These are phyloP conservation scores for Paradoxurus hermaphroditus DNA, from an alignment of 2,113 vertebrate species.

Conservation along the genomic window DNA sequence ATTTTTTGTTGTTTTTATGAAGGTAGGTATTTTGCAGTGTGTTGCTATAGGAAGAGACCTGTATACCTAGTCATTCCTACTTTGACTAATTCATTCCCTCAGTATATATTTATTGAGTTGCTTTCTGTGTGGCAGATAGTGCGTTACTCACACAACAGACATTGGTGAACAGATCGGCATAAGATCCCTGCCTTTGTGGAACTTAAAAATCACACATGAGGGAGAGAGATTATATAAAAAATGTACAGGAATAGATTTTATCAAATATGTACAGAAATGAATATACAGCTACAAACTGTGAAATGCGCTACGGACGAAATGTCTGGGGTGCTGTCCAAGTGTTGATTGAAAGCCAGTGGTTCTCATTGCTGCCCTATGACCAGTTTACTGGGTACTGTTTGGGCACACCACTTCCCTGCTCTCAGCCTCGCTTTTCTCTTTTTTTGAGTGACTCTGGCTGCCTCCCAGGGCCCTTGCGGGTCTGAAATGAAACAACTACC, in stretches of 20 bases:
- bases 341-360: neutral
- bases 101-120: neutral
- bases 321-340: neutral
- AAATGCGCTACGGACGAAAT: neutral
- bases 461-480: neutral
- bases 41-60: neutral
- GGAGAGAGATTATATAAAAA: neutral
- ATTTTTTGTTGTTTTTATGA: neutral
- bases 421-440: neutral
- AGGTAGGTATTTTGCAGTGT: neutral
- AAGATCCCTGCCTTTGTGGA: neutral
- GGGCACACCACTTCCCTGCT: neutral
- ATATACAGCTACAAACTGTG: neutral
- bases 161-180: neutral
- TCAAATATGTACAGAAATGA: neutral
- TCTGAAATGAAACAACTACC: neutral
- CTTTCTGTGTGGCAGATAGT: neutral
- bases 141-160: neutral
- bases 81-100: conserved; percentile 6
- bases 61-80: neutral
- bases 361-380: neutral
- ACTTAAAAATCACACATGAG: neutral
- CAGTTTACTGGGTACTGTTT: neutral
- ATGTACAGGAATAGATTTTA: neutral
- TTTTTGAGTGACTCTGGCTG: neutral